phyloP scores from a whole-genome alignment of 2,888 invertebrate species.

The Drosophila crucigera region DNA sequence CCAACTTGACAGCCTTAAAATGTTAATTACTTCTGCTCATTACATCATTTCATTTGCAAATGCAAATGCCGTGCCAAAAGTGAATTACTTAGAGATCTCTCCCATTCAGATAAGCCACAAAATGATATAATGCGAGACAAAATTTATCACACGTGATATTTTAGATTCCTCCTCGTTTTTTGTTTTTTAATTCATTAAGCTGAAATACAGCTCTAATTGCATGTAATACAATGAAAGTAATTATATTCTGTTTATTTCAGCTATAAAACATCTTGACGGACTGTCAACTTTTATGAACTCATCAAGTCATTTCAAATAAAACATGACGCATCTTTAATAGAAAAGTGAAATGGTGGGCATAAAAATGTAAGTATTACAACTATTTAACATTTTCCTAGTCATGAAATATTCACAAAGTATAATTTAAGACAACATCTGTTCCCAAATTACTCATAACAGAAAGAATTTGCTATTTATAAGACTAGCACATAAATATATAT shows the following conservation, averaged over 20 bases:
- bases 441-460: not conserved
- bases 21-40: conserved; percentile 70
- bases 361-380: not conserved
- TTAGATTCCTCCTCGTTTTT: not conserved
- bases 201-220: conserved; percentile 34
- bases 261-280: conserved; percentile 4
- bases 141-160: conserved; percentile 27
- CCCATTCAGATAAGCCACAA: conserved; percentile 36
- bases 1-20: conserved; percentile 31
- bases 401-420: not conserved
- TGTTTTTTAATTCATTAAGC: conserved; percentile 45
- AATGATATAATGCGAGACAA: conserved; percentile 42
- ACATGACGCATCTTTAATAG: conserved; percentile 40
- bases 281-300: conserved; percentile 27
- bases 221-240: conserved; percentile 5
- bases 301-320: conserved; percentile 14
- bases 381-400: conserved; percentile 24
- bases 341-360: not conserved
- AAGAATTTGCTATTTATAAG: not conserved
- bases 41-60: conserved; percentile 58
- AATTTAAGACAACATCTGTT: conserved; percentile 23
- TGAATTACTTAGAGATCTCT: conserved; percentile 42
- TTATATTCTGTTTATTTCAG: conserved; percentile 12
- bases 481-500: not conserved
- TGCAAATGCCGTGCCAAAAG: conserved; percentile 47